phyloP scores from a whole-genome alignment of 2,113 vertebrate genomes.

The Miniopterus natalensis region DNA sequence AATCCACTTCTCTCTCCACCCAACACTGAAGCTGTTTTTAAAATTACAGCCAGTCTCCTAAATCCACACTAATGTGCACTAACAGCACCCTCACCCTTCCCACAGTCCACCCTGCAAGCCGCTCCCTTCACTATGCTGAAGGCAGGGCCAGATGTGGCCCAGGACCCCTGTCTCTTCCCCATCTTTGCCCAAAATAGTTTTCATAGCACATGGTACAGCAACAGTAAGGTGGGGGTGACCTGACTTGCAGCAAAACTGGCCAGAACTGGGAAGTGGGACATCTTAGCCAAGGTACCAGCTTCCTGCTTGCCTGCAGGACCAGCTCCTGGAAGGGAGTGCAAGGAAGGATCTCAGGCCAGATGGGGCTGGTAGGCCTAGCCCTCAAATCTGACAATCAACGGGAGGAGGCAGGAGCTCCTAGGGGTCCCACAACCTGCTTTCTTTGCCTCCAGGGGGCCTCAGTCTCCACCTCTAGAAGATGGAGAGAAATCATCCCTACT shows the following conservation, averaged over 20 bases:
- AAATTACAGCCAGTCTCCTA: background rate
- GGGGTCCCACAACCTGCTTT: background rate
- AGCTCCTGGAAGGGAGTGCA: background rate
- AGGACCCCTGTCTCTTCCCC: background rate
- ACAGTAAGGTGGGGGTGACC: slow-evolving; percentile 56
- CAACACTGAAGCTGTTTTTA: background rate
- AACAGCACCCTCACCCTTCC: background rate
- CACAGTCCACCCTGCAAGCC: too few relatives aligned
- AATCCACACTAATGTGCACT: background rate
- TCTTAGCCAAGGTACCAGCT: background rate
- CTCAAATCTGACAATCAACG: background rate
- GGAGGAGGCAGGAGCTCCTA: background rate
- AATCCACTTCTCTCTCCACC: too few relatives aligned
- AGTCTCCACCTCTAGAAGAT: slow-evolving; percentile 1
- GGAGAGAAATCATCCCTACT: background rate
- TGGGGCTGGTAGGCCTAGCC: background rate
- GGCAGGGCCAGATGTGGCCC: background rate
- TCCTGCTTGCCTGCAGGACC: background rate
- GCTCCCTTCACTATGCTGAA: background rate
- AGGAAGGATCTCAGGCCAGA: background rate
- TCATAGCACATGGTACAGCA: background rate
- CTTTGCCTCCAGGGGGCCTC: background rate
- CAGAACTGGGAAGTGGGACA: slow-evolving; percentile 2
- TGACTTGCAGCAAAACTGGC: background rate
- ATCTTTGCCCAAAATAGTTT: background rate